Conservation (phyloP, 2,888 invertebrate species). For the Malacosoma neustria region DNA sequence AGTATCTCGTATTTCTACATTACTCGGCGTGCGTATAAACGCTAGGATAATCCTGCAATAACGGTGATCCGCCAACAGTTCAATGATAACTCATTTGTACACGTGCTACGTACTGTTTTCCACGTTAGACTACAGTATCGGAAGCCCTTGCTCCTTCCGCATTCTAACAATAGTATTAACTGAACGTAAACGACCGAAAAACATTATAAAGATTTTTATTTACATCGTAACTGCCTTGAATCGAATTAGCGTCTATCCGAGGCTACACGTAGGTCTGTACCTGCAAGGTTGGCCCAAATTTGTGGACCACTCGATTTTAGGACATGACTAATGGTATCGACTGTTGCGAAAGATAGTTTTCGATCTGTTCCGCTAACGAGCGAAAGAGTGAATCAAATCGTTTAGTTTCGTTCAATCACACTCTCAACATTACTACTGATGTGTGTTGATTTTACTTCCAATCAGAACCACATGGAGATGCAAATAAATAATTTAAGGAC, state of each 20-base stretch:
- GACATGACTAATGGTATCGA: conserved; percentile 50
- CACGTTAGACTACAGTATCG: background rate
- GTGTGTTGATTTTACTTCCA: background rate
- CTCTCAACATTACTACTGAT: background rate
- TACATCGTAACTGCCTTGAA: conserved; percentile 45
- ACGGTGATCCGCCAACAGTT: background rate
- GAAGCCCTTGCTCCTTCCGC: background rate
- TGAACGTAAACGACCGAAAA: conserved; percentile 17
- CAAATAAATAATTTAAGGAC: too few species aligned
- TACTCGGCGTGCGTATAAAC: too few species aligned
- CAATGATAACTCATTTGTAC: background rate
- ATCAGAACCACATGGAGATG: background rate
- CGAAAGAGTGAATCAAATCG: background rate
- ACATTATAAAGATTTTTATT: conserved; percentile 37
- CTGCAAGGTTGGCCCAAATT: conserved; percentile 47
- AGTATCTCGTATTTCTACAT: too few species aligned
- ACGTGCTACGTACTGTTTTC: background rate
- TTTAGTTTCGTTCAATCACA: background rate
- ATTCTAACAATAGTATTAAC: conserved; percentile 1
- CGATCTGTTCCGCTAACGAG: background rate
- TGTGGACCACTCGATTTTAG: conserved; percentile 34
- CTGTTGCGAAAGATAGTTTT: background rate
- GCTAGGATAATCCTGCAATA: too few species aligned
- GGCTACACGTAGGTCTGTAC: conserved; percentile 55
- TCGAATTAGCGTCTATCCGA: conserved; percentile 49